These are phyloP conservation scores for Agonum fuliginosum DNA, from an alignment of 2,888 invertebrate genomes.

Conservation along the genomic window DNA sequence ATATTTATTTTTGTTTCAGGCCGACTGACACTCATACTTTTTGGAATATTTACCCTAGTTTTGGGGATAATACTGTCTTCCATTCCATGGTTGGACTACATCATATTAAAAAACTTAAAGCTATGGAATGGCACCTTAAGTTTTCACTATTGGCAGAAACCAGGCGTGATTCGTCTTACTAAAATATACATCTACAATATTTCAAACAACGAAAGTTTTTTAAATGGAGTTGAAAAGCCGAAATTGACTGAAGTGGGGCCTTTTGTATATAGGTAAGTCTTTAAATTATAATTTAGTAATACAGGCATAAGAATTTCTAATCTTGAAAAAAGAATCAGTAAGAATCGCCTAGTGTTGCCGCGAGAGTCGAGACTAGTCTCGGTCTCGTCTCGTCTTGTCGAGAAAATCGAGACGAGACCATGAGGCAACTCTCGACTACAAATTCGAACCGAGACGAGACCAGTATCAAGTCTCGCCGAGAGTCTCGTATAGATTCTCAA, in stretches of 20 bases:
- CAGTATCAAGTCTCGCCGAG: too few species aligned
- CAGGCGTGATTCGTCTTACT: conserved; percentile 87
- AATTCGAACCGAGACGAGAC: too few species aligned
- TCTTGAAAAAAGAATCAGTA: too few species aligned
- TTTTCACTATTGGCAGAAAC: conserved; percentile 92
- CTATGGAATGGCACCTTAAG: conserved; percentile 90
- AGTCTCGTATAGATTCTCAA: too few species aligned
- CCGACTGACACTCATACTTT: conserved; percentile 85
- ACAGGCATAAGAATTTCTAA: not conserved
- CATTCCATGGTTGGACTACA: conserved; percentile 91
- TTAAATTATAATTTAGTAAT: not conserved
- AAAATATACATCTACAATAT: conserved; percentile 94
- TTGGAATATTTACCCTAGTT: conserved; percentile 87
- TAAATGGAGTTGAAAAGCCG: conserved; percentile 86
- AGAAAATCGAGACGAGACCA: too few species aligned
- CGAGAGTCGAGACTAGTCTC: too few species aligned
- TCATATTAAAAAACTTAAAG: conserved; percentile 83
- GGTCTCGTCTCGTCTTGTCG: too few species aligned
- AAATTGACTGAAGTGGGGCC: conserved; percentile 89
- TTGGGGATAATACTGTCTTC: conserved; percentile 88
- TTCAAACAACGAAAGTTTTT: conserved; percentile 88
- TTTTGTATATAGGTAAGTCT: conserved; percentile 87
- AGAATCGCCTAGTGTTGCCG: too few species aligned
- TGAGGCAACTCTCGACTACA: too few species aligned
- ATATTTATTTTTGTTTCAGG: conserved; percentile 86